Base-by-base conservation (phyloP, 2,888 invertebrate species). In the Cantharis lateralis region DNA sequence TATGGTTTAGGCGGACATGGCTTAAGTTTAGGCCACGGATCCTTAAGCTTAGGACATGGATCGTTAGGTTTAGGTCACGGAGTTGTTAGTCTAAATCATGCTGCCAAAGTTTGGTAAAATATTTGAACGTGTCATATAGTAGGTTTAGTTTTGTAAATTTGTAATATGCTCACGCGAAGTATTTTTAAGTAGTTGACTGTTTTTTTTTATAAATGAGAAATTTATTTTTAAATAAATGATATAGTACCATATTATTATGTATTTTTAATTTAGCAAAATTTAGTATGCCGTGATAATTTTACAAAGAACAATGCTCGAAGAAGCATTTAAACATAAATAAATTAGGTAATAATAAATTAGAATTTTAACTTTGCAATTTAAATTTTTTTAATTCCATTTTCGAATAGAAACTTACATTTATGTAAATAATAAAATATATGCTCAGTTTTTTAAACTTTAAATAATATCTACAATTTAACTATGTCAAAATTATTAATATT, bases 1-100 rank as follows among this genome's bases (percentile, higher is more conserved):
- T 16, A 69, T 64, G 79, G 80, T 69, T 20, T 68, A 61, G 48
- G 69, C 16, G 81, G 78, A 18, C 72, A 74, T 71, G 75, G 79
- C 32, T 16, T 64, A 62, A 66, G 77, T 24, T 62, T 76, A 18
- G 82, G 81, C 61, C 62, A 76, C 15, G 81, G 79, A 66, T 76
- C 80, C 16, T 18, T 79, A 13, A 78, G 81, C 15, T 63, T 70
- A 15, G 69, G 68, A 3, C 72, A 72, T 48, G 62, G 63, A 68
- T 32, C 70, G 10, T 64, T 75, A 18, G 70, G 70, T 28, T 74
- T 70, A 20, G 71, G 77, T 61, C 74, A 74, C 20, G 68, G 74
- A 66, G 68, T 1, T 13, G 13, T 32, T 3, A 13, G n/a, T 32
- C 32, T 32, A 48, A 48, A 48, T n/a, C 48, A 48, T n/a, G 48